Evolutionary conservation across 2,888 invertebrate species (phyloP), one percentile per base, ranked within the genome.

Genomic region (Tethea ocularis): DNA sequence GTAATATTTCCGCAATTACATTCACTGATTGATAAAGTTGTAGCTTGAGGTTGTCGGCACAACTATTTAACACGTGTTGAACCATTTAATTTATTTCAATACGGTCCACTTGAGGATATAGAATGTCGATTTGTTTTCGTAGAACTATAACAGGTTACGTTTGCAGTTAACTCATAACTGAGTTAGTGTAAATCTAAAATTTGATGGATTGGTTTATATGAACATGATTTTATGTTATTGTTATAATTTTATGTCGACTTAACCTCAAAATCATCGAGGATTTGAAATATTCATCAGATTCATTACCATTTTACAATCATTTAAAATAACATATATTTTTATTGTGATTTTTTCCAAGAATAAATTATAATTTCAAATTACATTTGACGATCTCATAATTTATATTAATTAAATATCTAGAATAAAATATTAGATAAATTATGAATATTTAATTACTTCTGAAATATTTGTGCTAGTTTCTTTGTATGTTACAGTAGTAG

Each of bases 21-120:
- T 76, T 78, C 75, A 73, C 73, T 71, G 77, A 75, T 75, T 69
- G 72, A 80, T 78, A 72, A 78, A 72, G 69, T 66, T 66, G 70
- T 70, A 51, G 56, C 52, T 38, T 51, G 54, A 54, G 13, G 51
- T 15, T 53, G 53, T 22, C 54, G 53, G 36, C 36, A 15, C 36
- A 33, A 36, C 26, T 33, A 33, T 24, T 17, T 52, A 58, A 67
- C 66, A 66, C 62, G 67, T 67, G 67, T 66, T 60, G 57, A 57
- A 56, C 59, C 54, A 41, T 60, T 62, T 58, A 66, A 61, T 63
- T 63, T 57, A 63, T 62, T 60, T 56, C 46, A 20, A 46, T 46
- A 46, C 46, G n/a, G 53, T 54, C 38, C 36, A 58, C 23, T 60
- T 62, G 51, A 59, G 20, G 20, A 23, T 36, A 57, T 36, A 46